Conservation (phyloP, 2,113 vertebrate genomes). For the Ceyx melanurus region DNA sequence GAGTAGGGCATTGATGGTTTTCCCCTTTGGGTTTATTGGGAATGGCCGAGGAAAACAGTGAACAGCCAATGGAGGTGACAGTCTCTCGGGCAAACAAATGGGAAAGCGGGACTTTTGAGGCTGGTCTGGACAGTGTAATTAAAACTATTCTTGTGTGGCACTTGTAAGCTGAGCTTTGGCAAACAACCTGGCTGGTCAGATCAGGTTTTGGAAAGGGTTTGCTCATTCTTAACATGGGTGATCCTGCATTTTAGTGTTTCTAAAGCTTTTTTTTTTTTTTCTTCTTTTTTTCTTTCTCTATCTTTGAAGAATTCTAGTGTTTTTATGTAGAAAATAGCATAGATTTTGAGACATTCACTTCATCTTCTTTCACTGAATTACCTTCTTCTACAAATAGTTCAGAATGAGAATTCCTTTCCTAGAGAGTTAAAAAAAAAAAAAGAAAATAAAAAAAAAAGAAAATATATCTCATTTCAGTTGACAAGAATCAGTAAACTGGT, state of each 20-base stretch:
- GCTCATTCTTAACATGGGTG: background rate
- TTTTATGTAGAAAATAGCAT: constrained; percentile 1
- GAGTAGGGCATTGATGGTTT: background rate
- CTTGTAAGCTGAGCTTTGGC: background rate
- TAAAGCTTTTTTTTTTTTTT: background rate
- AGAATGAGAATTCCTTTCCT: background rate
- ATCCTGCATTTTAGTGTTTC: background rate
- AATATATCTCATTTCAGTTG: constrained; percentile 48
- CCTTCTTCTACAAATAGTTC: background rate
- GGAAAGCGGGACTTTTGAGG: background rate
- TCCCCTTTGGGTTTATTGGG: background rate
- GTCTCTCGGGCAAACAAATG: background rate
- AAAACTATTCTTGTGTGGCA: background rate
- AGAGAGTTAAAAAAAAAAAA: background rate
- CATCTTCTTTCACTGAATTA: background rate
- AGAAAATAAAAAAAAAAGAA: background rate
- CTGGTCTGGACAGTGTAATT: constrained; percentile 23
- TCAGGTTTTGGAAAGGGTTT: background rate
- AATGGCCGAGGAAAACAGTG: background rate
- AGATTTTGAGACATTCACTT: background rate
- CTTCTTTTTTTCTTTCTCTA: background rate
- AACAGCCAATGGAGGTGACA: background rate
- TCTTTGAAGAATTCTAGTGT: background rate
- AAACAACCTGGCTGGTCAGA: background rate
- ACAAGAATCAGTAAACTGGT: constrained; percentile 63